These are phyloP conservation scores for Rhinolophus ferrumequinum DNA, from an alignment of 2,113 vertebrate genomes.

Conservation along the genomic window DNA sequence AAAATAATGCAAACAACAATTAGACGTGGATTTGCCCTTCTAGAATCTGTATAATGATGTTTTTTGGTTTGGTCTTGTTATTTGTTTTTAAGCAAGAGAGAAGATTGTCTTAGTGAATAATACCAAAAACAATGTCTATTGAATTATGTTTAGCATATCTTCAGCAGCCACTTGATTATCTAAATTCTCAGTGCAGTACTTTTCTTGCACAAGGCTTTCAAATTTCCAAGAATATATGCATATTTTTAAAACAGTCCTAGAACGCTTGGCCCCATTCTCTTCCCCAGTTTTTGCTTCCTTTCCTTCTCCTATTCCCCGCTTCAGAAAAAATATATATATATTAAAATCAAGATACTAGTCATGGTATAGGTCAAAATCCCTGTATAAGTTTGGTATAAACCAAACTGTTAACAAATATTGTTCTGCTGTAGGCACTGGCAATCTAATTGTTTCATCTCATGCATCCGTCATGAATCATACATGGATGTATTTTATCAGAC, in stretches of 20 bases:
- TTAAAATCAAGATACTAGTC: constrained; percentile 34
- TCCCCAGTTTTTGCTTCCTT: constrained; percentile 28
- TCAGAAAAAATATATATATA: neutral
- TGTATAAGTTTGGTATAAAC: constrained; percentile 16
- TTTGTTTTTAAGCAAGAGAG: constrained; percentile 49
- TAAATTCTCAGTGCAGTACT: constrained; percentile 36
- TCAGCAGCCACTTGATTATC: constrained; percentile 34
- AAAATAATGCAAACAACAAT: constrained; percentile 51
- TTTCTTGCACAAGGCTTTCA: constrained; percentile 24
- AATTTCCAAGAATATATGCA: constrained; percentile 11
- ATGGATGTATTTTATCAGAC: constrained; percentile 55
- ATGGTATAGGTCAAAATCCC: neutral
- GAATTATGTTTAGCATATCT: constrained; percentile 29
- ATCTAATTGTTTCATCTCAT: neutral
- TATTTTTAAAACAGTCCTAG: constrained; percentile 25
- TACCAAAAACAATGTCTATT: neutral
- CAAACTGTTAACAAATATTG: constrained; percentile 1
- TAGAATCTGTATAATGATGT: neutral
- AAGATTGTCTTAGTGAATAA: constrained; percentile 33
- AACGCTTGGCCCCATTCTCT: neutral
- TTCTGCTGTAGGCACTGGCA: neutral
- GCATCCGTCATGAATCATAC: neutral
- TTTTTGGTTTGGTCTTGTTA: constrained; percentile 1
- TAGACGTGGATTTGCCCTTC: constrained; percentile 27
- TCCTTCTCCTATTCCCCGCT: neutral